Base-by-base conservation (phyloP, 2,888 invertebrate genomes). In the Melieria omissa region DNA sequence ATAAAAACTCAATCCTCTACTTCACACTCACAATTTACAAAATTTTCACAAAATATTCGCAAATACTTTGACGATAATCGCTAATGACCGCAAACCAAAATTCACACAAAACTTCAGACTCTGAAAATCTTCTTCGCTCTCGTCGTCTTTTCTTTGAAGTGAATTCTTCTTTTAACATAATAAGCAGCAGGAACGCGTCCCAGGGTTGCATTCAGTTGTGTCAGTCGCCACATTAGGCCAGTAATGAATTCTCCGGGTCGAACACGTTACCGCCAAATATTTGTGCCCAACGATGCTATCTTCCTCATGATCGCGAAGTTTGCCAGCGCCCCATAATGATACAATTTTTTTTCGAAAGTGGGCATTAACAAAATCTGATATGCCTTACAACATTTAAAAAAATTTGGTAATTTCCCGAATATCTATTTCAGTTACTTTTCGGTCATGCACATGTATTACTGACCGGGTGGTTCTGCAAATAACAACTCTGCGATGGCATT, bases 81-180 rank as follows among this genome's bases (percentile, higher is more conserved):
- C 63, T 64, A 45, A 61, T 61, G 61, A 66, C 58, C 47, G 63
- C 64, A 67, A 65, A 29, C 63, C 62, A 67, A 70, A 67, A 77
- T 78, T 79, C 75, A 78, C 79, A 71, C 71, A 71, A 65, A 74
- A 74, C 74, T 65, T 74, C 75, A 73, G 67, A 66, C 70, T 77
- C 74, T 67, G 76, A 79, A 75, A 72, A 72, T 60, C 62, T 71
- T 60, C 62, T 71, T 64, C 60, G 54, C 63, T 72, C 67, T 72
- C 67, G 54, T 46, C 61, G 52, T 65, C 44, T 63, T 46, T 42
- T 45, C 57, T 64, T 60, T 49, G 46, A 60, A 52, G 29, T 42
- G 65, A 71, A 61, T 71, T 71, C 70, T 54, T 70, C 62, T 70
- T 60, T 69, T 65, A 61, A 71, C 65, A 44, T 70, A 70, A 70